Evolutionary conservation across 2,888 invertebrate species (phyloP).

Genomic region (Phymatocera aterrima): DNA sequence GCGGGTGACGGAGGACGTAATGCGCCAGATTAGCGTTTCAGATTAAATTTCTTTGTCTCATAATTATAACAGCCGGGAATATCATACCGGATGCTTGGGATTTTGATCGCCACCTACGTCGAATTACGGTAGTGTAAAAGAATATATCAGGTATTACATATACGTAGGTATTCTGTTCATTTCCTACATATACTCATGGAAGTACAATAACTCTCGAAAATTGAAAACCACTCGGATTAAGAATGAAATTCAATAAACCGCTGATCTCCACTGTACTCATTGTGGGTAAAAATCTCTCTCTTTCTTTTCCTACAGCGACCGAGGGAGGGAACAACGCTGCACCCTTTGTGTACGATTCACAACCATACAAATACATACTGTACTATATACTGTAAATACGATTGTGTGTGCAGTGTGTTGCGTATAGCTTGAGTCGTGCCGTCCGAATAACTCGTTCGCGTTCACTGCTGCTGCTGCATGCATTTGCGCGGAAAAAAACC

Average conservation of each 20-base stretch:
- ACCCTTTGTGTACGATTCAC: conserved; percentile 26
- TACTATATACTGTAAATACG: not conserved
- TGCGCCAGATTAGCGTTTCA: not conserved
- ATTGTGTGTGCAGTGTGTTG: not conserved
- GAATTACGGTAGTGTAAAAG: not conserved
- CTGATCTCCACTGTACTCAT: not conserved
- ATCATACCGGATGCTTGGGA: not conserved
- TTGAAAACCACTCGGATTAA: not conserved
- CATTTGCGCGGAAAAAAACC: not conserved
- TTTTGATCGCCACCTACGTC: not conserved
- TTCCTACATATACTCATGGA: too few relatives aligned
- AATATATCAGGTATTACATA: not conserved
- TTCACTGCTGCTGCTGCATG: not conserved
- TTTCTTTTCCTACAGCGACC: not conserved
- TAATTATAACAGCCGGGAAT: not conserved
- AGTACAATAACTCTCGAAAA: too few relatives aligned
- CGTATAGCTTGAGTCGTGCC: not conserved
- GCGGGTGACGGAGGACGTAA: not conserved
- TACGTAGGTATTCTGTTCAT: not conserved
- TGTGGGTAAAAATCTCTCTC: not conserved
- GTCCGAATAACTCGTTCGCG: conserved; percentile 7
- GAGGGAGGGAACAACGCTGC: conserved; percentile 3
- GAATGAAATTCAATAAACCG: not conserved
- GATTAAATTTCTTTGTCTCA: conserved; percentile 1
- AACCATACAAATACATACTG: not conserved